phyloP scores from a whole-genome alignment of 2,797 vertebrate species.

The Microctenopoma stevenorrisi region DNA sequence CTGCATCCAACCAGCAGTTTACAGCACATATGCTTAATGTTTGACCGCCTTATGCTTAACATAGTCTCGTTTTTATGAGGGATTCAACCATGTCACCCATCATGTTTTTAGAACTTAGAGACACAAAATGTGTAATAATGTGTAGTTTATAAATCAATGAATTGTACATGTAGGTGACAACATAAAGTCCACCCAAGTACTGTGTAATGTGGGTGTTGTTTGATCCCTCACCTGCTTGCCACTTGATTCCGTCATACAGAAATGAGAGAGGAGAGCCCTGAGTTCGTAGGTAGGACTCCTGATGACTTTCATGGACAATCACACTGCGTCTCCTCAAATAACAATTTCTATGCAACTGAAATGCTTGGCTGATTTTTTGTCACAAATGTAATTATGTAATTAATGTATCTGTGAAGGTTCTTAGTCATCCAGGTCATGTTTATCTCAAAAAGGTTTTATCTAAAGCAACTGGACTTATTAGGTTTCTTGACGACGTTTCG shows the following conservation, averaged over 20 bases:
- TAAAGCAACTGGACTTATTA: no score
- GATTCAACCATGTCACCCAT: background rate
- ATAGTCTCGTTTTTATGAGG: background rate
- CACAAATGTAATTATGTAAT: no score
- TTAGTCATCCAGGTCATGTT: no score
- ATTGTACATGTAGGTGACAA: background rate
- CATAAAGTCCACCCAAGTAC: no score
- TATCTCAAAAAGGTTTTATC: no score
- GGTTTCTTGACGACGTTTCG: no score
- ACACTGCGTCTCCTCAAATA: background rate
- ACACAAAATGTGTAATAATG: background rate
- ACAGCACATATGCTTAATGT: background rate
- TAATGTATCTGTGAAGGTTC: no score
- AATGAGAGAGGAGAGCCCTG: background rate
- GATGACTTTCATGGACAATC: background rate
- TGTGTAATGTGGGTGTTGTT: background rate
- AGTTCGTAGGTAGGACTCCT: no score
- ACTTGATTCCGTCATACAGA: background rate
- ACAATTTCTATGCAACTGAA: no score
- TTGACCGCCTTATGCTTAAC: background rate
- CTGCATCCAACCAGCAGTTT: background rate
- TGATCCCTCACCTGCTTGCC: background rate
- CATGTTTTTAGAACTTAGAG: background rate
- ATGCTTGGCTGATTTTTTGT: no score
- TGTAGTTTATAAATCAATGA: background rate